Base-by-base conservation (phyloP, 2,888 invertebrate species). In the Drosophila mimica region DNA sequence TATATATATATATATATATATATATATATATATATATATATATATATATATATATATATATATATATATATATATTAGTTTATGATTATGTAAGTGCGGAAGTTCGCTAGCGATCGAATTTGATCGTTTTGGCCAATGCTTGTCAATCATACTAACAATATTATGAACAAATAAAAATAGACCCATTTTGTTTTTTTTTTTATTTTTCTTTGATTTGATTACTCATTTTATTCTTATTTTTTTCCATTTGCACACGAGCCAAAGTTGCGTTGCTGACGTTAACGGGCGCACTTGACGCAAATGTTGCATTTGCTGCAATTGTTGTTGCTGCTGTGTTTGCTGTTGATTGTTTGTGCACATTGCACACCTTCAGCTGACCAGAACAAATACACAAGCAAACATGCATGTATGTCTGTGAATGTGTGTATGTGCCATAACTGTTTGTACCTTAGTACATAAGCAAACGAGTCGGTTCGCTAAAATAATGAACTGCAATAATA, bases 221-320 rank as follows among this genome's bases (percentile, higher is more conserved):
- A 5, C 28, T 9, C 25, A 13, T 7, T 46, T 20, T 46, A 7
- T 20, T 46, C 17, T 17, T 34, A 34, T 34, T 36, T 9, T 56
- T 52, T 75, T 40, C 34, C 36, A 65, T 64, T 74, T 68, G 68
- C 40, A 71, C 54, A 63, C 72, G 59, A 54, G 48, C 61, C 30
- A 72, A 72, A 68, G 62, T 49, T 51, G 66, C 36, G 36, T 52
- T 68, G 49, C 31, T 56, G 43, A 56, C 74, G 74, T 69, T 57
- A 74, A 51, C 33, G 68, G 20, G 17, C 30, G 25, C 63, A 74
- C 74, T 74, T 74, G 57, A 54, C 48, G 64, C 48, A 54, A 64
- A 60, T 38, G 28, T 48, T 63, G 53, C 31, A 59, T n/a, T 53
- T 36, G 11, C 20, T 65, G 53, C 20, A 43, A 46, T 15, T 60